A percentile compares a stretch with the other conserved stretches of the same genome.
These are phyloP conservation scores for Euzophera pinguis DNA, from an alignment of 2,888 invertebrate species.

Conservation along the genomic window DNA sequence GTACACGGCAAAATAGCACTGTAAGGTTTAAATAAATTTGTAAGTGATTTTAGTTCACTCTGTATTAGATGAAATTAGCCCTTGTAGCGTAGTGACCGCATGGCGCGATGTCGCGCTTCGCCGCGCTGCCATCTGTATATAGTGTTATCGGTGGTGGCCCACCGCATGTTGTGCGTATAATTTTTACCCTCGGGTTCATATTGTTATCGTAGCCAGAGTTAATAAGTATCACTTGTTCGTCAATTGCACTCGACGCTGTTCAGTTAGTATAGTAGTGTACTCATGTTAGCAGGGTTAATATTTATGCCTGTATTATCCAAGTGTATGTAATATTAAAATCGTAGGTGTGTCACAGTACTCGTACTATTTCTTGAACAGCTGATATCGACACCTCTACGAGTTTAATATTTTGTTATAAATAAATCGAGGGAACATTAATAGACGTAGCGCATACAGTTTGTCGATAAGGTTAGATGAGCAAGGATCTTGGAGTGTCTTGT, in stretches of 20 bases:
- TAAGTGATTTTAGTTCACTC: background rate
- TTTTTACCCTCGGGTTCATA: constrained; percentile 62
- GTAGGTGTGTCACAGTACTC: constrained; percentile 33
- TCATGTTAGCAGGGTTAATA: constrained; percentile 50
- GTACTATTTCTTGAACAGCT: constrained; percentile 21
- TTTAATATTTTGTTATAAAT: constrained; percentile 32
- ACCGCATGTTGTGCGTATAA: constrained; percentile 53
- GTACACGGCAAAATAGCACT: background rate
- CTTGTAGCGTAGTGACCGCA: background rate
- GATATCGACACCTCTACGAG: constrained; percentile 35
- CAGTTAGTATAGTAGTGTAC: constrained; percentile 61
- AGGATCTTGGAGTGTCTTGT: constrained; percentile 28
- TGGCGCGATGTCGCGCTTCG: background rate
- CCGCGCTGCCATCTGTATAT: constrained; percentile 45
- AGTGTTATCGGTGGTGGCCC: constrained; percentile 52
- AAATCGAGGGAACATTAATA: constrained; percentile 32
- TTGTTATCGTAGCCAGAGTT: constrained; percentile 74
- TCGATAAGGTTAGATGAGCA: constrained; percentile 21
- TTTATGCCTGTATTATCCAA: constrained; percentile 40
- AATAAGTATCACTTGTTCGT: constrained; percentile 77
- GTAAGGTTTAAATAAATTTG: background rate
- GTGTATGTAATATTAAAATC: constrained; percentile 35
- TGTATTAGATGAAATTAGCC: background rate
- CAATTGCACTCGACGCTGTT: constrained; percentile 75
- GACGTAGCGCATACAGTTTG: constrained; percentile 44